phyloP scores from a whole-genome alignment of 2,113 vertebrate genomes.

The Ctenodactylus gundi region DNA sequence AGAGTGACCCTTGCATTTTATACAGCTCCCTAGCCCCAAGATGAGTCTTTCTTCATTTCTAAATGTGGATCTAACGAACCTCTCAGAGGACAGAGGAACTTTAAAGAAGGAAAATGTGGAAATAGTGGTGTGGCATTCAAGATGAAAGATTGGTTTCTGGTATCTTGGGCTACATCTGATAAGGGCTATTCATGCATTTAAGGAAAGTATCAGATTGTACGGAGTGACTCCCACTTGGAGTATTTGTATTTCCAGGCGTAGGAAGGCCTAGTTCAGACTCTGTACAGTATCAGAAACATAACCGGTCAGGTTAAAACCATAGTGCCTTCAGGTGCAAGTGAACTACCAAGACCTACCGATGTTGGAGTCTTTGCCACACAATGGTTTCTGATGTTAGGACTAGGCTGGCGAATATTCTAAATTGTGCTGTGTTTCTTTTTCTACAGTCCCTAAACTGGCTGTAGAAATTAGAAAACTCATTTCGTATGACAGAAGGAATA shows the following conservation, averaged over 20 bases:
- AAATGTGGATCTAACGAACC: conserved; percentile 32
- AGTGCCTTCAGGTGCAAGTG: not conserved
- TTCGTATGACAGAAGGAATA: not conserved
- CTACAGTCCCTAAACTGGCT: not conserved
- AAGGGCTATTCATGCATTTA: not conserved
- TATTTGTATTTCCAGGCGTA: not conserved
- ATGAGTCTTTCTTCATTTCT: conserved; percentile 12
- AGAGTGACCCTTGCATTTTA: not conserved
- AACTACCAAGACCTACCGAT: not conserved
- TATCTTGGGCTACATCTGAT: not conserved
- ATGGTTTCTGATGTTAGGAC: not conserved
- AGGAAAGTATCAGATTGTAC: not conserved
- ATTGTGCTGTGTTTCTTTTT: not conserved
- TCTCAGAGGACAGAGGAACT: not conserved
- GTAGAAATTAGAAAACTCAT: not conserved
- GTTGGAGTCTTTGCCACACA: not conserved
- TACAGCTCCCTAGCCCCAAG: not conserved
- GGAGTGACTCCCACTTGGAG: not conserved
- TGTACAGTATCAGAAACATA: not conserved
- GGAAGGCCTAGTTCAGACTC: not conserved
- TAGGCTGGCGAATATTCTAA: not conserved
- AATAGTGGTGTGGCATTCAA: not conserved
- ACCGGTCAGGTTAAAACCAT: not conserved
- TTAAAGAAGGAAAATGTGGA: not conserved
- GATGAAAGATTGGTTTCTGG: conserved; percentile 37